These are phyloP conservation scores for Sphaerophoria taeniata DNA, from an alignment of 2,888 invertebrate genomes.

Conservation along the genomic window DNA sequence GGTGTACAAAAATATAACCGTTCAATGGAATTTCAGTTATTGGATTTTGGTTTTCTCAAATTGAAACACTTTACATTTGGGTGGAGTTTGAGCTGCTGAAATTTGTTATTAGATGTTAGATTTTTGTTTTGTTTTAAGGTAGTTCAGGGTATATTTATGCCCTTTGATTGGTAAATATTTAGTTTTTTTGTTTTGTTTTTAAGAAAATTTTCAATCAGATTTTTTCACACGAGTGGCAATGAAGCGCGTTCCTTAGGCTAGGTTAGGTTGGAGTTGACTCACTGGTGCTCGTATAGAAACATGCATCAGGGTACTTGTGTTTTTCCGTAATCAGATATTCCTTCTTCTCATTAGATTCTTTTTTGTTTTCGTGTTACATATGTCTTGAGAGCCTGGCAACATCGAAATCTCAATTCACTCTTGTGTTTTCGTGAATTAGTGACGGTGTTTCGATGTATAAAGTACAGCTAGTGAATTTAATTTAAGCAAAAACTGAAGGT, in stretches of 20 bases:
- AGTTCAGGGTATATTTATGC: slow-evolving; percentile 29
- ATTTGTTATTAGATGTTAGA: slow-evolving; percentile 13
- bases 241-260: not conserved
- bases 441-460: slow-evolving; percentile 4
- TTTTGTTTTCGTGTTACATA: slow-evolving; percentile 1
- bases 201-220: not conserved
- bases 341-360: slow-evolving; percentile 30
- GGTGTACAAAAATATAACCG: slow-evolving; percentile 15
- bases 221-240: slow-evolving; percentile 18
- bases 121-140: slow-evolving; percentile 18
- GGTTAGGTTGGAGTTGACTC: not conserved
- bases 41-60: slow-evolving; percentile 43
- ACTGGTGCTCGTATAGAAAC: no score
- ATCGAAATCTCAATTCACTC: slow-evolving; percentile 18
- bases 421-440: slow-evolving; percentile 22
- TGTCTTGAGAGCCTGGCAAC: slow-evolving; percentile 7
- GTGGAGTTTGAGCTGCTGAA: slow-evolving; percentile 54
- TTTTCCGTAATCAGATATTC: slow-evolving; percentile 5
- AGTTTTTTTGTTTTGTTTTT: not conserved
- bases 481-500: slow-evolving; percentile 19
- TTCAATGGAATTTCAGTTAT: slow-evolving; percentile 63
- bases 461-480: slow-evolving; percentile 32
- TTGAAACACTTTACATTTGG: slow-evolving; percentile 33
- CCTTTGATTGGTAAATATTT: slow-evolving; percentile 50
- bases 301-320: slow-evolving; percentile 7